Base-by-base conservation (phyloP, 2,797 vertebrate genomes). In the Hyperoplus immaculatus region DNA sequence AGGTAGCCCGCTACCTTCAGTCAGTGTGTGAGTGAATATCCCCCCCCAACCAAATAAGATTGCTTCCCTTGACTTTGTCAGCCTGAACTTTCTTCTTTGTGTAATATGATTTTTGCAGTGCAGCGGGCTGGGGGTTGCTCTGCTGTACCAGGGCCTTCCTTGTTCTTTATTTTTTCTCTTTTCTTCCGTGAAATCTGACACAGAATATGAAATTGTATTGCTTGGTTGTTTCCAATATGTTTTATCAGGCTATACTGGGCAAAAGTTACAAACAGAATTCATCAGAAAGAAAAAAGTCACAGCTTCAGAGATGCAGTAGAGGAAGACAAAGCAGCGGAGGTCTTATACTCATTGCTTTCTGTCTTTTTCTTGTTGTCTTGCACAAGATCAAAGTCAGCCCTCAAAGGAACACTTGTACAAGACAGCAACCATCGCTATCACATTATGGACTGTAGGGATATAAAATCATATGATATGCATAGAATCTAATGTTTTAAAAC, bases 1-100 rank as follows among this genome's bases (percentile, higher is more conserved):
- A 45, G 56, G 13, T 7, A 46, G 39, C 47, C 8, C 80, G 38
- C 39, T 59, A 51, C 73, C 72, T 80, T 29, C 66, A 80, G 80
- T 79, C 80, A 80, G 50, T 5, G 43, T 8, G 41, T 0, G 0
- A 53, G 67, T 62, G 61, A 60, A 83, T 65, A 74, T 50, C 9
- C 36, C 29, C 29, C 29, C 49, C 49, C 21, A 60, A 15, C 18
- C 79, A 77, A 66, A 36, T 13, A 50, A 78, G 54, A 67, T 69
- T 72, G 46, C 0, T 64, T 8, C 46, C 16, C 16, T 62, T 15
- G 43, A 51, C 41, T 66, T 54, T 81, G 47, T 51, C 59, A 71
- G 72, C 38, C n/a, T 69, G 43, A 18, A 49, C 51, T 58, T 82
- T 72, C 61, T 56, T 6, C 8, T n/a, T 15, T 18, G 51, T 45